phyloP scores from a whole-genome alignment of 30 jellyfish, hydroid and myxozoan species.

The Aurelia aurita region DNA sequence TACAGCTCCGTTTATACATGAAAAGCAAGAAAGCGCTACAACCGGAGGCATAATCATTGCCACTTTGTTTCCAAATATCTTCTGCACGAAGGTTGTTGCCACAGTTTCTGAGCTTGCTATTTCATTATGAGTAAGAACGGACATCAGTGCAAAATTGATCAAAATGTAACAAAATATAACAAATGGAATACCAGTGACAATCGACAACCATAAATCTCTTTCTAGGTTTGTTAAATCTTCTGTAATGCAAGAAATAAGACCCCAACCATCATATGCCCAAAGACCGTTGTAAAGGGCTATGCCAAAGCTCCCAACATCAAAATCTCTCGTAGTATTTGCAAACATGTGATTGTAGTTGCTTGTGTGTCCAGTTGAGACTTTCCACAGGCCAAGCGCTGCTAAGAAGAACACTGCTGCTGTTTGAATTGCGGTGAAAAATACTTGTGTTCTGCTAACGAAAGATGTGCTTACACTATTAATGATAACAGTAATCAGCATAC shows the following conservation, averaged over 20 bases:
- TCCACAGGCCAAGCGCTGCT: slow-evolving; percentile 56
- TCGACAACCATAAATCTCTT: slow-evolving; percentile 46
- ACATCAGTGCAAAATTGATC: slow-evolving; percentile 49
- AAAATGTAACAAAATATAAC: slow-evolving; percentile 48
- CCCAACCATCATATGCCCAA: slow-evolving; percentile 87
- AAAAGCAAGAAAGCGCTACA: slow-evolving; percentile 59
- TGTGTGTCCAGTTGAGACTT: slow-evolving; percentile 21
- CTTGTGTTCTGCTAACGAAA: slow-evolving; percentile 24
- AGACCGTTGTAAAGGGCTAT: slow-evolving; percentile 62
- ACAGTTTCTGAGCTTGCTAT: slow-evolving; percentile 68
- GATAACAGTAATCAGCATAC: slow-evolving; percentile 6
- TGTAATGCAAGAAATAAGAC: slow-evolving; percentile 14
- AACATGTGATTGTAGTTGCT: slow-evolving; percentile 38
- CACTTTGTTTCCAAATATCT: slow-evolving; percentile 36
- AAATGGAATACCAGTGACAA: slow-evolving; percentile 62
- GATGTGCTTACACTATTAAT: slow-evolving; percentile 31
- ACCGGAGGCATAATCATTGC: slow-evolving; percentile 43
- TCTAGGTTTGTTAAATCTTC: slow-evolving; percentile 63
- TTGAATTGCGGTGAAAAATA: slow-evolving; percentile 37
- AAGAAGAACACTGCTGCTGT: slow-evolving; percentile 31
- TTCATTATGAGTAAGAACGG: slow-evolving; percentile 52
- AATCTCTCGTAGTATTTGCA: neutral
- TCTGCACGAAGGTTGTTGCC: slow-evolving; percentile 56
- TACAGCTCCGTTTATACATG: slow-evolving; percentile 37
- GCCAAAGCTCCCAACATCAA: slow-evolving; percentile 21